These are phyloP conservation scores for Baronia brevicornis DNA, from an alignment of 2,888 invertebrate genomes.

Conservation along the genomic window DNA sequence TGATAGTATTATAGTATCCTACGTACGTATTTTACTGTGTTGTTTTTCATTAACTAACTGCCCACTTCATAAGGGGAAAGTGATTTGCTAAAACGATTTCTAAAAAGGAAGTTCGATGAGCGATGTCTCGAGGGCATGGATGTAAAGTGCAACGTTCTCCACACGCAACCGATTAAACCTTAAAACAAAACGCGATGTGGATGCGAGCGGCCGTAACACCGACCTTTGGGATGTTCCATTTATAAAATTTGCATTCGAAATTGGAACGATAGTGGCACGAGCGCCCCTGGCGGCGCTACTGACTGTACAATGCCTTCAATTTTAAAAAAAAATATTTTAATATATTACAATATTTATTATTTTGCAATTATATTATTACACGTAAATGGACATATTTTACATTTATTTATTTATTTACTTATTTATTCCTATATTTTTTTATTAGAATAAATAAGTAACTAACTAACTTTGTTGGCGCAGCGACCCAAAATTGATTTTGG, in stretches of 20 bases:
- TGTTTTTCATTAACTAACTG: no score
- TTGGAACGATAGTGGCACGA: conserved; percentile 67
- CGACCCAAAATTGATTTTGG: no score
- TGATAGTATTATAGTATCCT: no score
- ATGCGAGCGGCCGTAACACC: conserved; percentile 32
- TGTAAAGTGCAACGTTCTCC: conserved; percentile 41
- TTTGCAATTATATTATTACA: no score
- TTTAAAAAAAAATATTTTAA: conserved; percentile 6
- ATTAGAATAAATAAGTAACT: no score
- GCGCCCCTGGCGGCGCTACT: conserved; percentile 64
- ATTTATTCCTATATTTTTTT: no score
- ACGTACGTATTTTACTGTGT: no score
- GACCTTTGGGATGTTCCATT: conserved; percentile 35
- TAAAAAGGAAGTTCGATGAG: conserved; percentile 31
- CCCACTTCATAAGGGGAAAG: no score
- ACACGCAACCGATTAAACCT: conserved; percentile 53
- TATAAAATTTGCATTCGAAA: conserved; percentile 65
- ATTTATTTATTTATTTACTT: no score
- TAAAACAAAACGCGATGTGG: conserved; percentile 27
- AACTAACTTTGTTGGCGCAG: no score
- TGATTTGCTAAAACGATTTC: conserved; percentile 21
- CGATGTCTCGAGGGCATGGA: conserved; percentile 35
- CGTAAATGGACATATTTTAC: no score
- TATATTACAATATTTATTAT: no score
- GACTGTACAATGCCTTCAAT: conserved; percentile 31